A percentile compares a stretch with the other conserved stretches of the same genome.
Conservation (phyloP, 2,797 vertebrate species). For the Spondyliosoma cantharus region DNA sequence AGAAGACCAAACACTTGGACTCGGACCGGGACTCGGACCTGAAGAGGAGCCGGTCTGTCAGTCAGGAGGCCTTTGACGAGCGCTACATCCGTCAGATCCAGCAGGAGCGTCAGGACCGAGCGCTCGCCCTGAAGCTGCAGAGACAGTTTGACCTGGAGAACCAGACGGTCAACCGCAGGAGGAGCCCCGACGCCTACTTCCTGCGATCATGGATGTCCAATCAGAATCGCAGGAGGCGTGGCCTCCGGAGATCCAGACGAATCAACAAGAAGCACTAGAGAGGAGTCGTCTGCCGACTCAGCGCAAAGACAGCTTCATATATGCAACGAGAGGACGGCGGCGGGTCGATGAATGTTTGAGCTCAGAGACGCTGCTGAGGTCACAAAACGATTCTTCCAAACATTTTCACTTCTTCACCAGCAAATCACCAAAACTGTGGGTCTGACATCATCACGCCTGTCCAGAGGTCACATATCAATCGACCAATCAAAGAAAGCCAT, state of each 20-base stretch:
- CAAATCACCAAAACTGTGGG: constrained; percentile 38
- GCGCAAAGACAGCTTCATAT: constrained; percentile 28
- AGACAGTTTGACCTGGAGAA: constrained; percentile 89
- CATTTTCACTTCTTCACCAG: constrained; percentile 23
- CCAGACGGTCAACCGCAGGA: constrained; percentile 80
- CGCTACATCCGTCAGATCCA: constrained; percentile 72
- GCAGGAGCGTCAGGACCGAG: constrained; percentile 89
- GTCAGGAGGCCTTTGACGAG: constrained; percentile 62
- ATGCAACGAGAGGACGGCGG: constrained; percentile 62
- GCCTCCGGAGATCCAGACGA: constrained; percentile 79
- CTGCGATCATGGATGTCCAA: constrained; percentile 89
- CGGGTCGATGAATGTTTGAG: constrained; percentile 46
- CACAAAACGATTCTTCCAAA: constrained; percentile 8
- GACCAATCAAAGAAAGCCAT: not conserved
- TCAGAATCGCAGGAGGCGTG: constrained; percentile 73
- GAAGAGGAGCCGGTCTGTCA: constrained; percentile 80
- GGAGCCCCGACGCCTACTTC: constrained; percentile 87
- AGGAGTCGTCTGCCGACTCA: not conserved
- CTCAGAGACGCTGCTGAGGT: no score
- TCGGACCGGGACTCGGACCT: constrained; percentile 75
- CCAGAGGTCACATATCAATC: not conserved
- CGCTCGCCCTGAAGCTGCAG: constrained; percentile 89
- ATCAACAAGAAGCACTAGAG: constrained; percentile 77
- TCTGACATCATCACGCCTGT: not conserved
- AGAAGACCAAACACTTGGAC: constrained; percentile 94